These are phyloP conservation scores for Eubucco bourcierii DNA, from an alignment of 2,113 vertebrate species.

Conservation along the genomic window DNA sequence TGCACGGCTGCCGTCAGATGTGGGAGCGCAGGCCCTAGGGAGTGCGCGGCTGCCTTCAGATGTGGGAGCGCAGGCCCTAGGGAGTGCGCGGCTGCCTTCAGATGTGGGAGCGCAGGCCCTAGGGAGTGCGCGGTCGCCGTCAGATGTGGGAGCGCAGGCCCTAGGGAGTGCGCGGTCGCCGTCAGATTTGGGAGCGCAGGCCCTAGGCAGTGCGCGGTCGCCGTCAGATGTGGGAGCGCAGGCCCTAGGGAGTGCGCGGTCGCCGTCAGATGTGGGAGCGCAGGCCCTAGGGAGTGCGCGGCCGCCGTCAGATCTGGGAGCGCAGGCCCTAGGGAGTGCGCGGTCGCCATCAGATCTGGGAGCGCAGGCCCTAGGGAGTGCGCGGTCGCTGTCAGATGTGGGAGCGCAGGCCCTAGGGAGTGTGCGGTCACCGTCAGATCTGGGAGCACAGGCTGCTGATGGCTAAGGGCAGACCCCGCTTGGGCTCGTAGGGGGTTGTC, in stretches of 20 bases:
- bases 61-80: no score
- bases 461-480: slow-evolving; percentile 86
- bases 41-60: not conserved
- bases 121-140: not conserved
- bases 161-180: not conserved
- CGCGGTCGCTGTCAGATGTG: no score
- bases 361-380: no score
- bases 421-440: not conserved
- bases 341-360: not conserved
- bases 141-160: not conserved
- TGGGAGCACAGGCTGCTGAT: slow-evolving; percentile 54
- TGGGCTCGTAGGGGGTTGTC: slow-evolving; percentile 84
- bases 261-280: not conserved
- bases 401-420: slow-evolving; percentile 48
- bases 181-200: not conserved
- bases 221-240: not conserved
- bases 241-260: not conserved
- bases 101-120: slow-evolving; percentile 8
- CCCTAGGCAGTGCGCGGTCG: not conserved
- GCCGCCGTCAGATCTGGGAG: not conserved
- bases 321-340: no score
- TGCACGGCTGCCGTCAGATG: not conserved
- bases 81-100: not conserved
- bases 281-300: no score
- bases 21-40: no score